Base-by-base conservation (phyloP, 2,797 vertebrate genomes). In the Lepus townsendii region DNA sequence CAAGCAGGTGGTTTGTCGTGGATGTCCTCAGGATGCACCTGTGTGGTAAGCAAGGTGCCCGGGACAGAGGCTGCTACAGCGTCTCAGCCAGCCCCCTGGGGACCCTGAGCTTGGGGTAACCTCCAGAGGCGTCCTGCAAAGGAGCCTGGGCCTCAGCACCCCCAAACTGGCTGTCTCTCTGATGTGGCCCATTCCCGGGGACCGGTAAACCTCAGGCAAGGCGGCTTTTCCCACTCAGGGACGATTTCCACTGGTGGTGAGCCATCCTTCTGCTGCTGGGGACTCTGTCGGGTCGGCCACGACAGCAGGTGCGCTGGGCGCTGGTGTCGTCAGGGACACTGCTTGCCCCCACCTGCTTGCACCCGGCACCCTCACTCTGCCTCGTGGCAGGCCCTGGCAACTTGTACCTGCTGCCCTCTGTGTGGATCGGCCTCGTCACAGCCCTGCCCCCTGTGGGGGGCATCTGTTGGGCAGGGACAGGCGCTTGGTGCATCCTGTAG, bases 251-350 rank as follows among this genome's bases (percentile, higher is more conserved):
- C 42, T 0, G 8, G 42, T 47, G 42, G 9, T 47, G 42, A 47
- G 42, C 9, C 42, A 47, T 3, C 72, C 69, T 35, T 35, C 32
- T 47, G 30, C 32, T 7, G 26, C 76, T 20, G 62, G 27, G 6
- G 12, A 14, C 3, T 10, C 27, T 47, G 30, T 7, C 2, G 7
- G 57, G 62, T 38, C 32, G 2, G 7, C 47, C 5, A 52, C 1
- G 16, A 52, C 10, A 7, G 27, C 2, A 1, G 0, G 2, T 52
- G 24, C 4, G 24, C 69, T 9, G 19, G 24, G 12, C 50, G 19
- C 11, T 47, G 20, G 26, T 24, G 8, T 77, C 62, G 35, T 83
- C 10, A 2, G 83, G 50, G 72, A 11, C 52, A 47, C 24, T 22
- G 17, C 24, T 42, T 22, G 20, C 2, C 27, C 24, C 66, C 66